Conservation (phyloP, 2,888 invertebrate genomes). For the Mythimna lalbum region DNA sequence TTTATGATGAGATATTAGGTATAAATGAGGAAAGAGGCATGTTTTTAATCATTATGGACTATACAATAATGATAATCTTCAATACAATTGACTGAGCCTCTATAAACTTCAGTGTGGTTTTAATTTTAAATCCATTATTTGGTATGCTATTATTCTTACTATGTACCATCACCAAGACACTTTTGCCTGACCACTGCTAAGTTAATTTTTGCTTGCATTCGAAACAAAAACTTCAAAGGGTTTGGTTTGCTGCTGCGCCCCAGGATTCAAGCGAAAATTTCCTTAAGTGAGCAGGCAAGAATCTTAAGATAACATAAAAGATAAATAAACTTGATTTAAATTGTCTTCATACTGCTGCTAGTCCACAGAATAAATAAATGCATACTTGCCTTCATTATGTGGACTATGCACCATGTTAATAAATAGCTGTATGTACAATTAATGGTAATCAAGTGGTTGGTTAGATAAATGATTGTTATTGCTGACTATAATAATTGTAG, state of each 20-base stretch:
- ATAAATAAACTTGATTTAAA: not conserved
- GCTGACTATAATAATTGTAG: slow-evolving; percentile 17
- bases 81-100: not conserved
- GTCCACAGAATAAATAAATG: not conserved
- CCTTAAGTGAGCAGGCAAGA: too few relatives aligned
- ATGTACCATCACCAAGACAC: too few relatives aligned
- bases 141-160: too few relatives aligned
- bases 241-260: too few relatives aligned
- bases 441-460: slow-evolving; percentile 32
- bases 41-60: too few relatives aligned
- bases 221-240: too few relatives aligned
- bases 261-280: too few relatives aligned
- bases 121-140: too few relatives aligned
- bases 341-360: not conserved
- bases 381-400: not conserved
- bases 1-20: not conserved
- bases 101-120: too few relatives aligned
- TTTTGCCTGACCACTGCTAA: too few relatives aligned
- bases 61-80: not conserved
- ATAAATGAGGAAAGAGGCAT: not conserved
- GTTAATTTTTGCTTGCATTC: too few relatives aligned
- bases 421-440: slow-evolving; percentile 19
- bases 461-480: slow-evolving; percentile 10
- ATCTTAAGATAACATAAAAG: not conserved
- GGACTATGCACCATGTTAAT: slow-evolving; percentile 16